Base-by-base conservation (phyloP, 2,113 vertebrate genomes). In the human region DNA sequence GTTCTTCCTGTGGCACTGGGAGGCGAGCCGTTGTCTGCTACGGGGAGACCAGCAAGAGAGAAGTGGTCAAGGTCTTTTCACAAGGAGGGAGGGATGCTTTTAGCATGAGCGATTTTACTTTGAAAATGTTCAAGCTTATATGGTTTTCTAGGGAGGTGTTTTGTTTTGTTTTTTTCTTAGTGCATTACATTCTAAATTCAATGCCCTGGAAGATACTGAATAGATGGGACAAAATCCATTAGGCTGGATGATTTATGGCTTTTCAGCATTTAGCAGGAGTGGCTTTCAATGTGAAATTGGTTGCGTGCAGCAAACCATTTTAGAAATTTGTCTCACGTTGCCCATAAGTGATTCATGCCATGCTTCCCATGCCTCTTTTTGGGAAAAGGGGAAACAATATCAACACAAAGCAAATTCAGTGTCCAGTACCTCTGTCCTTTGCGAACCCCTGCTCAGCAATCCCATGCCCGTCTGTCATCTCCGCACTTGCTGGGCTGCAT, bases 191-290 rank as follows among this genome's bases (percentile, higher is more conserved):
- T 95, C 91, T 88, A 76, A 81, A 97, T 68, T 70, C 93, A 95
- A 1, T 78, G 90, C 48, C 70, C 87, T 85, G 14, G 86, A 94
- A 95, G 80, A 95, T 92, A 90, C 32, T 32, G 81, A 90, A 61
- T 16, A 89, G 96, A 94, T 70, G n/a, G 84, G 84, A 88, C 64
- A 61, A 59, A 93, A 96, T 57, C 96, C 96, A 92, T 96, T 90
- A 85, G 55, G 87, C 96, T 66, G 48, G 14, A 38, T 95, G 97
- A 95, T 97, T 92, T 95, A 92, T 85, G 75, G 93, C 93, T 94
- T 94, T 73, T 93, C 75, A 32, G 96, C 95, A 50, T 93, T 78
- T 73, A 30, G 61, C 89, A 95, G 75, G 45, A 93, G 52, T 23
- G 0, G 32, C 86, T 94, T 50, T 94, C 22, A 0, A 66, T 17